These are phyloP conservation scores for Eumacrocentrus americanus DNA, from an alignment of 2,888 invertebrate species.

Conservation along the genomic window DNA sequence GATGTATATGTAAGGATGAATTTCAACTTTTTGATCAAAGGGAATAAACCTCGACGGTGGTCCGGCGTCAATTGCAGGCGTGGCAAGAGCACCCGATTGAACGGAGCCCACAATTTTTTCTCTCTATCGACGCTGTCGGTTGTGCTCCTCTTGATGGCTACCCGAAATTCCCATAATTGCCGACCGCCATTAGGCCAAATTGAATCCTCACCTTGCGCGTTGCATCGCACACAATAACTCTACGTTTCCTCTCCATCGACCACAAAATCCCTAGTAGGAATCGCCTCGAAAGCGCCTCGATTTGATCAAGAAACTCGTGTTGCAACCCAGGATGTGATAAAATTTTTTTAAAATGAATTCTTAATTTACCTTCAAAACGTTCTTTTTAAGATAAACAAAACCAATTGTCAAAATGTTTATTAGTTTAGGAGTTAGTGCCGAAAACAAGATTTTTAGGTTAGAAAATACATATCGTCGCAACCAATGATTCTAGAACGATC, in stretches of 20 bases:
- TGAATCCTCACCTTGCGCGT: constrained; percentile 28
- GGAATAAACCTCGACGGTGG: constrained; percentile 18
- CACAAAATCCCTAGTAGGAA: too few species aligned
- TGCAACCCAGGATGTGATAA: too few species aligned
- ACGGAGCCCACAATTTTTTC: constrained; percentile 24
- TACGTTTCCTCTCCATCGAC: not conserved
- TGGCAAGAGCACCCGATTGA: constrained; percentile 26
- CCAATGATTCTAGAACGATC: too few species aligned
- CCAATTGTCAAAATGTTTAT: too few species aligned
- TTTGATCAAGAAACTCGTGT: too few species aligned
- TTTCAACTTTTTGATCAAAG: constrained; percentile 1
- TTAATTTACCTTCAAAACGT: too few species aligned
- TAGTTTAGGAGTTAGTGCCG: too few species aligned
- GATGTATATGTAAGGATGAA: not conserved
- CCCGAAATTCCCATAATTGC: constrained; percentile 24
- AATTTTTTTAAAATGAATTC: too few species aligned
- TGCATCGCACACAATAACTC: constrained; percentile 2
- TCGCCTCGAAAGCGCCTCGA: too few species aligned
- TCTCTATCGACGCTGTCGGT: constrained; percentile 10
- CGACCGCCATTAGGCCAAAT: constrained; percentile 26
- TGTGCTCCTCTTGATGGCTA: not conserved
- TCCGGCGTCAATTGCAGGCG: constrained; percentile 30
- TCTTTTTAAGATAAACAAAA: too few species aligned
- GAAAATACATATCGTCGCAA: too few species aligned
- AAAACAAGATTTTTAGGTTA: too few species aligned